A percentile compares a stretch with the other conserved stretches of the same genome.
Conservation (phyloP, 2,888 invertebrate species). For the Hymenopus coronatus region DNA sequence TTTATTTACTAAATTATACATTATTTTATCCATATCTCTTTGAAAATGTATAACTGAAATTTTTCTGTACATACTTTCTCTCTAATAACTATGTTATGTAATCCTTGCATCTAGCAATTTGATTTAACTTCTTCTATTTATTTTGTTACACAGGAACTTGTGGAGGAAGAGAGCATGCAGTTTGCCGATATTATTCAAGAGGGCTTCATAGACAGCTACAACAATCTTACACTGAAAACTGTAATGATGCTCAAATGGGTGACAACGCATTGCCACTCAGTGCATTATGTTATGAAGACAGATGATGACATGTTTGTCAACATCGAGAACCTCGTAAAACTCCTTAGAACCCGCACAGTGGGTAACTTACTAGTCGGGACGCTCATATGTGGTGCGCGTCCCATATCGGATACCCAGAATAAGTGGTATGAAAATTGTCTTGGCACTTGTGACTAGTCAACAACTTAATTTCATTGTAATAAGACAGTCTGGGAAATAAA, state of each 20-base stretch:
- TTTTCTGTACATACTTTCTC: too few relatives aligned
- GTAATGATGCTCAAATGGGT: slow-evolving; percentile 83
- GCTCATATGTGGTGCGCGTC: slow-evolving; percentile 74
- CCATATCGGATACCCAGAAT: slow-evolving; percentile 65
- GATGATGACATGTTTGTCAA: slow-evolving; percentile 87
- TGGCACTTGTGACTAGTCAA: slow-evolving; percentile 15
- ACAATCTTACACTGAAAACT: slow-evolving; percentile 82
- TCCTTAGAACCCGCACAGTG: slow-evolving; percentile 43
- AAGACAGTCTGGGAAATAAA: neutral
- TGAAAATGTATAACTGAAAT: too few relatives aligned
- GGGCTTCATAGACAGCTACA: slow-evolving; percentile 78
- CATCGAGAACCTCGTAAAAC: slow-evolving; percentile 60
- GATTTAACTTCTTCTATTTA: neutral
- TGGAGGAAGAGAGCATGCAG: slow-evolving; percentile 63
- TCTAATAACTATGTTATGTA: too few relatives aligned
- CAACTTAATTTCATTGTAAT: neutral
- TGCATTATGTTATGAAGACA: slow-evolving; percentile 74
- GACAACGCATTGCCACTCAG: slow-evolving; percentile 59
- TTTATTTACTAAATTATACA: too few relatives aligned
- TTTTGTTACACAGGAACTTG: slow-evolving; percentile 52
- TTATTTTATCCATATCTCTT: too few relatives aligned
- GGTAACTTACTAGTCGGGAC: slow-evolving; percentile 65
- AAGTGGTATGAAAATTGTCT: slow-evolving; percentile 62
- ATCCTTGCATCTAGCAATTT: too few relatives aligned
- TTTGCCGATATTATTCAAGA: slow-evolving; percentile 81